These are phyloP conservation scores for Clivina fossor DNA, from an alignment of 2,888 invertebrate species.

Conservation along the genomic window DNA sequence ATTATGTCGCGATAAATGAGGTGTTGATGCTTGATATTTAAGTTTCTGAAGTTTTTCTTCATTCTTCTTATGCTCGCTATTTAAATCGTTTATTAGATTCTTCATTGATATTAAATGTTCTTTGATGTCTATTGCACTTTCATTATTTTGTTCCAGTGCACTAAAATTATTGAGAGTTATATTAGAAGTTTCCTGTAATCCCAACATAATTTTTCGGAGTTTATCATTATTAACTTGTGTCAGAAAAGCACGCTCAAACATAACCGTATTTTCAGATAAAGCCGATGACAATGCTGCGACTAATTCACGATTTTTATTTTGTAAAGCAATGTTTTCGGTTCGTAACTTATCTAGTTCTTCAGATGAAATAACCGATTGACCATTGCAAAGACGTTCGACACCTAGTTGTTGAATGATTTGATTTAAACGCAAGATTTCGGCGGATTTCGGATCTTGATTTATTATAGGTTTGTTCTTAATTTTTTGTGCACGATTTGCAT, in stretches of 20 bases:
- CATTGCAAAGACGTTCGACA: constrained; percentile 62
- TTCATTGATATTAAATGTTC: constrained; percentile 57
- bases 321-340: constrained; percentile 59
- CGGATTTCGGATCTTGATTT: constrained; percentile 79
- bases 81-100: constrained; percentile 55
- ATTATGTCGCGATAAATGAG: neutral
- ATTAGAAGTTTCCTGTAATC: constrained; percentile 63
- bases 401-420: constrained; percentile 71
- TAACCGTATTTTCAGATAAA: constrained; percentile 68
- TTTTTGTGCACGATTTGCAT: constrained; percentile 83
- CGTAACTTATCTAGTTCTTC: constrained; percentile 55
- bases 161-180: constrained; percentile 61
- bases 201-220: constrained; percentile 61
- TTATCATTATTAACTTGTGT: constrained; percentile 71
- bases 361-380: constrained; percentile 40
- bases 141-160: constrained; percentile 47
- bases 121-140: constrained; percentile 47
- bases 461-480: constrained; percentile 89
- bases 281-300: constrained; percentile 66
- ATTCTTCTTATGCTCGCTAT: constrained; percentile 61
- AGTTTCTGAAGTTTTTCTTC: constrained; percentile 55
- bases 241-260: constrained; percentile 70
- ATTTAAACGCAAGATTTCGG: constrained; percentile 76
- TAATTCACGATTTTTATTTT: constrained; percentile 64
- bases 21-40: constrained; percentile 33